phyloP scores from a whole-genome alignment of 2,797 vertebrate species.

The Scolopax rusticola region DNA sequence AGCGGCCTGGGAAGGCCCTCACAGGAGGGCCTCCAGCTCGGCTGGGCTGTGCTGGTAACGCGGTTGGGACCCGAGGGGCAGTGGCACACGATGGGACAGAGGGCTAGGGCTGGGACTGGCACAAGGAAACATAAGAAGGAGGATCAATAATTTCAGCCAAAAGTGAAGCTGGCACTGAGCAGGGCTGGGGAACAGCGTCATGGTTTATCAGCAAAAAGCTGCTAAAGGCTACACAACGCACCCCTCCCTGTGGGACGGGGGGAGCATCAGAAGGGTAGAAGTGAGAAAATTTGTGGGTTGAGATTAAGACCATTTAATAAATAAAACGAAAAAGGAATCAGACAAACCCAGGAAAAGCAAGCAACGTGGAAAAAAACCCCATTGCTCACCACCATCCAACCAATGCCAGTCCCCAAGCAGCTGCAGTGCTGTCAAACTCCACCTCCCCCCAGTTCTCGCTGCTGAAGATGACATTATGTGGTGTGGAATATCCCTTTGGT shows the following conservation, averaged over 20 bases:
- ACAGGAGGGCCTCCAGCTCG: rapidly evolving
- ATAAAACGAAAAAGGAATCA: background rate
- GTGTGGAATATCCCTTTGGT: rapidly evolving
- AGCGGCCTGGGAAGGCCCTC: rapidly evolving
- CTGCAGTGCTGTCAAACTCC: background rate
- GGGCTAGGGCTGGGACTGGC: rapidly evolving
- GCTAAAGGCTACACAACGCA: rapidly evolving
- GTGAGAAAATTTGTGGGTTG: background rate
- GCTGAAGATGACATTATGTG: rapidly evolving
- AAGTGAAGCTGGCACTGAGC: no score
- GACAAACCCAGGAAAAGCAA: background rate
- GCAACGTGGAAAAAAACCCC: rapidly evolving
- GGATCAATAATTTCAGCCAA: rapidly evolving
- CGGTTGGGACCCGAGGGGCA: background rate
- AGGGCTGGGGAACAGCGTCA: rapidly evolving
- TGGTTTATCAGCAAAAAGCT: background rate
- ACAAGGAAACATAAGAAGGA: rapidly evolving
- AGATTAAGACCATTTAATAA: background rate
- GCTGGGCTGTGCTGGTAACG: no score
- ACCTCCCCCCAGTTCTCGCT: background rate
- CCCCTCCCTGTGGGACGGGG: rapidly evolving
- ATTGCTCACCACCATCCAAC: rapidly evolving
- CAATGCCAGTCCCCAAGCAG: background rate
- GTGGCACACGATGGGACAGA: rapidly evolving
- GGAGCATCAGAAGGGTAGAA: background rate